Evolutionary conservation across 2,888 invertebrate species (phyloP), one percentile per base, ranked within the genome.

Genomic region (Tanypteryx hageni): DNA sequence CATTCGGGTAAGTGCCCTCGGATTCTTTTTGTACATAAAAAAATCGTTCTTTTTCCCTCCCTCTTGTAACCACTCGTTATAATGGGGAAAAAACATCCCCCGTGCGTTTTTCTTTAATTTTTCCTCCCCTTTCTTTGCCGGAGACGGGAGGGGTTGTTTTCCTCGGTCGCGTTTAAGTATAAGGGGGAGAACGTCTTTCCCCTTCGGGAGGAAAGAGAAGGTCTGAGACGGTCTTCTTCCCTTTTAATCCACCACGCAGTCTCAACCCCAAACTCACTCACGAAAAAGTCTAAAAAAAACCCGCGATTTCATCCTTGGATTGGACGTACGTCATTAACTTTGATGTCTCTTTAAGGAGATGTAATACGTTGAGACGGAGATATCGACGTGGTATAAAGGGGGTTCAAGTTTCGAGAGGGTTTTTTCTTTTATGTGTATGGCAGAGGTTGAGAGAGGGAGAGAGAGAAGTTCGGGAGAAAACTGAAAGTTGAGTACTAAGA

Each of bases 1-100:
- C n/a, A 89, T 89, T 89, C 68, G 18, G 16, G 27, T 64, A 89
- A 89, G 89, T 68, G 89, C 89, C 89, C 89, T 68, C 56, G 44
- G 18, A 13, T 16, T 31, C 64, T 44, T 18, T 86, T 61, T 18
- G 22, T 76, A 76, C 7, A 44, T 44, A 16, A 14, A 18, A 68
- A 64, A 89, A 10, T 8, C 83, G 31, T 18, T 86, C 86, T 5
- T 11, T 18, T 86, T 64, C 86, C 22, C 11, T 58, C 22, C 10
- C 59, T 57, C n/a, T 76, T 27, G 22, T 27, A 76, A 11, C 14
- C 64, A n/a, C 89, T 68, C 64, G 89, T 89, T 68, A 68, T 64
- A 68, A 89, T 44, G 16, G 64, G 31, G 16, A 18, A 44, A 68
- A 58, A 68, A 58, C 61, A 22, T 5, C 61, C 61, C 61, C 61